A percentile compares a stretch with the other conserved stretches of the same genome.
These are phyloP conservation scores for Pachyseris speciosa DNA, from an alignment of 64 coral and sea anemone genomes.

Conservation along the genomic window DNA sequence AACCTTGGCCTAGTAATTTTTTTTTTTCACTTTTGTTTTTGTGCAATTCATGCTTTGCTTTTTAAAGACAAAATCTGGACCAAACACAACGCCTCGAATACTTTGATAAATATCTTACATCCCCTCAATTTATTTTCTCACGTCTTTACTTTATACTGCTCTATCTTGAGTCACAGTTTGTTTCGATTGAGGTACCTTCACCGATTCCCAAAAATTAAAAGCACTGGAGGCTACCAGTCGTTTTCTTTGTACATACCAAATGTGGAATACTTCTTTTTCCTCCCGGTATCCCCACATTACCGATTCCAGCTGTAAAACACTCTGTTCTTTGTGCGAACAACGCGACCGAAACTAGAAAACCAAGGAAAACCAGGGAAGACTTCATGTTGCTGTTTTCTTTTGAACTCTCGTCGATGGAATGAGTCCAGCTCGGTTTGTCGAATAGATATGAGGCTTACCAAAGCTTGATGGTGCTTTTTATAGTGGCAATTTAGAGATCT, in stretches of 20 bases:
- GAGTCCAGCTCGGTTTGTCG: not conserved
- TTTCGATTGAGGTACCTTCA: no score
- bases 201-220: no score
- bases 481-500: not conserved
- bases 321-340: not conserved
- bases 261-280: not conserved
- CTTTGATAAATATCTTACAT: no score
- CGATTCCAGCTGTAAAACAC: constrained; percentile 28
- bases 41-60: no score
- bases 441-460: not conserved
- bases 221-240: not conserved
- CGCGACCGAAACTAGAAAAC: not conserved
- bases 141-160: no score
- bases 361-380: not conserved
- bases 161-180: no score
- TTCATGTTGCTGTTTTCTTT: not conserved
- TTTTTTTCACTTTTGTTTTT: no score
- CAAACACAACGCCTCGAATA: no score
- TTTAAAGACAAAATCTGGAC: no score
- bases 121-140: no score
- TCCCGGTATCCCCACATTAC: not conserved
- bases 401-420: not conserved
- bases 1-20: no score
- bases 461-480: constrained; percentile 2
- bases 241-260: not conserved